Base-by-base conservation (phyloP, 92 coral and sea anemone genomes). In the Bergia sp. region DNA sequence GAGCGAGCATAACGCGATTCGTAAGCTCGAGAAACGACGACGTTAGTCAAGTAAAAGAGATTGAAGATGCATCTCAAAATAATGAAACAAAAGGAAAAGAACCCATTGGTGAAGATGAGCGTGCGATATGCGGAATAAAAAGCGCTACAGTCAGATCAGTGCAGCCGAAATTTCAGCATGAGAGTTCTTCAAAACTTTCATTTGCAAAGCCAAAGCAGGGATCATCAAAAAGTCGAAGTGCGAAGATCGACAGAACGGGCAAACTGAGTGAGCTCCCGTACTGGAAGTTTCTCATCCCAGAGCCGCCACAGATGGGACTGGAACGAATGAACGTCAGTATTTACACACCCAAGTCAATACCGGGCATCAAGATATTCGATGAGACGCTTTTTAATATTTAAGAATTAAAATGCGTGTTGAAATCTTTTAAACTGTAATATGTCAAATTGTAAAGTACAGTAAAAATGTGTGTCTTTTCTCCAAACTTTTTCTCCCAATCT, bases 281-380 rank as follows among this genome's bases (percentile, higher is more conserved):
- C 88, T 95, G 96, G 99, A 92, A 90, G 77, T 88, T 96, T 77
- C 90, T 96, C 79, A 96, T 94, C 23, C 99, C 99, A 18, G 98
- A 96, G 85, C 99, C 99, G 5, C 99, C 99, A 0, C 91, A 91
- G 84, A 92, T 95, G 91, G 98, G 92, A 73, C 95, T 96, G 20
- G 98, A 86, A 11, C 90, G 94, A 77, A 96, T 96, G 99, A 96
- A 96, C 66, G 98, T 96, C 21, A 96, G 99, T 85, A 96, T 96
- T 49, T 96, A 92, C 72, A 96, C 99, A 1, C 99, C 99, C 45
- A 96, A 96, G 85, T 93, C 93, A 40, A 81, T 96, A 53, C 99
- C 99, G 1, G 99, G 99, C 16, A 96, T 96, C 67, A 96, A 95
- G 92, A 92, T 96, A 36, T 96, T 96, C 75, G 99, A 96, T 76